phyloP scores from a whole-genome alignment of 2,888 invertebrate species.

The Limnephilus marmoratus region DNA sequence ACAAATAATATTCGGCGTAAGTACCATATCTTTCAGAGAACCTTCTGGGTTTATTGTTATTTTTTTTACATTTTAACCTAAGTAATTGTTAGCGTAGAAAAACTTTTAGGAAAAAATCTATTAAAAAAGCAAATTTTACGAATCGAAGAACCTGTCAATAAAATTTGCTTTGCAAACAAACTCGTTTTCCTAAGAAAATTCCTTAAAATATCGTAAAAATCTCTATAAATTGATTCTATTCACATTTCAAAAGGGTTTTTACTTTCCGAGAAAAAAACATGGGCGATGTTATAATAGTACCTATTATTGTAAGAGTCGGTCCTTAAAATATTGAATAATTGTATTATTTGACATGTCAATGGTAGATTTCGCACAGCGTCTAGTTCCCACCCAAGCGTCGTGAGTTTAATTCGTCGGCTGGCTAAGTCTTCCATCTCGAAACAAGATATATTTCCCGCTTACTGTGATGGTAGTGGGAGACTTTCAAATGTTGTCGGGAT shows the following conservation, averaged over 20 bases:
- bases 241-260: background rate
- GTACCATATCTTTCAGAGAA: too few species aligned
- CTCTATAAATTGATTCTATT: background rate
- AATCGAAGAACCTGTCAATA: background rate
- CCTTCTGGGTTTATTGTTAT: too few species aligned
- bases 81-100: background rate
- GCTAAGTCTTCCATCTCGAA: too few species aligned
- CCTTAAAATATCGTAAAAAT: background rate
- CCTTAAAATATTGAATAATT: background rate
- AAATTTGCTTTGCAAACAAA: background rate
- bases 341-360: too few species aligned
- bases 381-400: too few species aligned
- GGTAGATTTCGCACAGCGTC: too few species aligned
- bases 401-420: too few species aligned
- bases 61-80: background rate
- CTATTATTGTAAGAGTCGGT: background rate
- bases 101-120: background rate
- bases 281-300: background rate
- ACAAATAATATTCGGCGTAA: background rate
- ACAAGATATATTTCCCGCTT: too few species aligned
- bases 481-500: too few species aligned
- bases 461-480: too few species aligned
- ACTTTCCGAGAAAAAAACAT: background rate
- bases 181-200: background rate
- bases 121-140: background rate